A percentile compares a stretch with the other conserved stretches of the same genome.
phyloP scores from a whole-genome alignment of 1,140 invertebrate species.

The Trichoplusia ni region DNA sequence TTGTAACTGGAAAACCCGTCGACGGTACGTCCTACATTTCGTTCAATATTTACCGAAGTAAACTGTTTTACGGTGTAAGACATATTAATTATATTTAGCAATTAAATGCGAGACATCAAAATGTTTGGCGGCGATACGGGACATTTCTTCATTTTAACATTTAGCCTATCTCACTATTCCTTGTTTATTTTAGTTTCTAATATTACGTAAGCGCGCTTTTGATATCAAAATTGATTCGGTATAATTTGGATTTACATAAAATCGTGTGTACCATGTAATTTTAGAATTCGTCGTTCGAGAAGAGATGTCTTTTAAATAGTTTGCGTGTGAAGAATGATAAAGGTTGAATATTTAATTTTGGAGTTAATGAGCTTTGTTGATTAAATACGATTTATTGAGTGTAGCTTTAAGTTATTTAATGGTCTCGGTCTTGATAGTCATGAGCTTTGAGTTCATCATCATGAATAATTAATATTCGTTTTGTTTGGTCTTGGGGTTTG shows the following conservation, averaged over 20 bases:
- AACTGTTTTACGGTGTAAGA: conserved; percentile 53
- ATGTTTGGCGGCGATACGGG: conserved; percentile 68
- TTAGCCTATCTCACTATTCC: conserved; percentile 58
- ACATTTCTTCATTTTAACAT: conserved; percentile 71
- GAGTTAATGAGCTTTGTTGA: too few relatives aligned
- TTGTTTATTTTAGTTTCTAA: conserved; percentile 62
- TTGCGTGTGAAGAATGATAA: too few relatives aligned
- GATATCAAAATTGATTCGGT: conserved; percentile 54
- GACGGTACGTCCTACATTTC: conserved; percentile 12
- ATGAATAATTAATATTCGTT: too few relatives aligned
- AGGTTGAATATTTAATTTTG: too few relatives aligned
- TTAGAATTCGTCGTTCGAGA: not conserved
- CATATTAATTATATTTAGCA: conserved; percentile 75
- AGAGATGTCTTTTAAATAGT: not conserved
- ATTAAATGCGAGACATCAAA: conserved; percentile 69
- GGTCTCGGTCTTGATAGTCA: too few relatives aligned
- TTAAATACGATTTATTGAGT: too few relatives aligned
- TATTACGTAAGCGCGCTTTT: conserved; percentile 53
- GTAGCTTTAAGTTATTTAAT: too few relatives aligned
- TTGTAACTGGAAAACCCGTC: conserved; percentile 16
- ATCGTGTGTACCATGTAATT: not conserved
- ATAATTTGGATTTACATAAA: conserved; percentile 22
- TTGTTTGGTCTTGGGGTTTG: too few relatives aligned
- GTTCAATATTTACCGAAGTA: conserved; percentile 50
- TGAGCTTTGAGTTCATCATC: too few relatives aligned